These are phyloP conservation scores for Parnassius smintheus DNA, from an alignment of 2,888 invertebrate genomes.

Conservation along the genomic window DNA sequence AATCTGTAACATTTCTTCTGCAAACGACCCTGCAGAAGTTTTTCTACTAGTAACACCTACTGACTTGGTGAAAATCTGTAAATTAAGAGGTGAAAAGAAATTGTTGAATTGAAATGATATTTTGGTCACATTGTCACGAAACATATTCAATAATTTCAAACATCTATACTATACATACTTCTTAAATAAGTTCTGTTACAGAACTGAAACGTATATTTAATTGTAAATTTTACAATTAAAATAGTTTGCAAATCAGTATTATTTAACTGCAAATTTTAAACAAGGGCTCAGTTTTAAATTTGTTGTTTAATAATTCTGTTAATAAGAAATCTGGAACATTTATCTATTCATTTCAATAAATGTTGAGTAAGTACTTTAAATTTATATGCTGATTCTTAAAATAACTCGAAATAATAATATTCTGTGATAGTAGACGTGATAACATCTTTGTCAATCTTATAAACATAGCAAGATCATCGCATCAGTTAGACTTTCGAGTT, in stretches of 20 bases:
- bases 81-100: constrained; percentile 2
- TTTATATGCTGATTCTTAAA: constrained; percentile 53
- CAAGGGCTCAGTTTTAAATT: constrained; percentile 20
- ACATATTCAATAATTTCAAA: constrained; percentile 15
- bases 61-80: constrained; percentile 5
- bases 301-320: constrained; percentile 19
- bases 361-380: constrained; percentile 49
- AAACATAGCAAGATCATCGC: constrained; percentile 51
- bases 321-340: not conserved
- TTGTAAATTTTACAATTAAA: constrained; percentile 9
- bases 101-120: constrained; percentile 14
- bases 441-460: constrained; percentile 69
- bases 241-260: constrained; percentile 7
- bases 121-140: constrained; percentile 20
- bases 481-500: constrained; percentile 47
- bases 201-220: not conserved
- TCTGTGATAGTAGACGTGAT: constrained; percentile 81
- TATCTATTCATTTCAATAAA: constrained; percentile 19
- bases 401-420: constrained; percentile 72
- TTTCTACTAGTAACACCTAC: constrained; percentile 4
- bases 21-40: not conserved
- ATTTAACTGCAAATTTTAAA: constrained; percentile 15
- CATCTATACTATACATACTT: constrained; percentile 3
- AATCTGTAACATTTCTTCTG: constrained; percentile 12
- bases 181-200: constrained; percentile 4